Conservation (phyloP, 1,140 invertebrate species). For the Lutraria rhynchaena region DNA sequence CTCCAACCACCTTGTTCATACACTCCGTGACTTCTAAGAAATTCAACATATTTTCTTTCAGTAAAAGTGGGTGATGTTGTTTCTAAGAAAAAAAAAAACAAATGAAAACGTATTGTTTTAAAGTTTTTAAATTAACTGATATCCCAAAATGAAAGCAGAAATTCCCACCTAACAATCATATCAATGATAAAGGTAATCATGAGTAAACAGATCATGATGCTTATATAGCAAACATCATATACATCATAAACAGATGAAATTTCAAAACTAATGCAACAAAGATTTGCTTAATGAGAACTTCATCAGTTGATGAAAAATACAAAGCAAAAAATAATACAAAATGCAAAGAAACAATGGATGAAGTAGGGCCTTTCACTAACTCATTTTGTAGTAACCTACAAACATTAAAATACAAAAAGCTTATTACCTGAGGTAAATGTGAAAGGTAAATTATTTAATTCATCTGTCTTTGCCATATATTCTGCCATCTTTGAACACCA, state of each 20-base stretch:
- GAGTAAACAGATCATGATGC: too few relatives aligned
- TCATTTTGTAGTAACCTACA: background rate
- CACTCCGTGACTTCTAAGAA: constrained; percentile 15
- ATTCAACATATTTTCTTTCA: constrained; percentile 6
- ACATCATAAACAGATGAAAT: background rate
- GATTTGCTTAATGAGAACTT: background rate
- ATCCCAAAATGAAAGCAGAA: too few relatives aligned
- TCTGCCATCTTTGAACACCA: constrained; percentile 43
- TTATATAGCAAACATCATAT: too few relatives aligned
- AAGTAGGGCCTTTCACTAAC: background rate
- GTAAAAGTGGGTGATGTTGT: constrained; percentile 35
- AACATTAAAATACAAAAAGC: background rate
- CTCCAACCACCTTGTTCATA: constrained; percentile 21
- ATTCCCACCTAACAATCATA: too few relatives aligned
- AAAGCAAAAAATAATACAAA: background rate
- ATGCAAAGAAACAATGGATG: background rate
- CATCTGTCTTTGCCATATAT: constrained; percentile 10
- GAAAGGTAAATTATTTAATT: constrained; percentile 22
- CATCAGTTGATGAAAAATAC: background rate
- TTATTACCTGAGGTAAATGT: constrained; percentile 25
- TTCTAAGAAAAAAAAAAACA: constrained; percentile 9
- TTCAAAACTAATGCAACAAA: background rate
- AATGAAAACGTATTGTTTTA: too few relatives aligned
- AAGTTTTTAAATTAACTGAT: too few relatives aligned
- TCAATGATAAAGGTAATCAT: too few relatives aligned